phyloP scores from a whole-genome alignment of 2,113 vertebrate genomes.

The Phrynosoma blainvillii region DNA sequence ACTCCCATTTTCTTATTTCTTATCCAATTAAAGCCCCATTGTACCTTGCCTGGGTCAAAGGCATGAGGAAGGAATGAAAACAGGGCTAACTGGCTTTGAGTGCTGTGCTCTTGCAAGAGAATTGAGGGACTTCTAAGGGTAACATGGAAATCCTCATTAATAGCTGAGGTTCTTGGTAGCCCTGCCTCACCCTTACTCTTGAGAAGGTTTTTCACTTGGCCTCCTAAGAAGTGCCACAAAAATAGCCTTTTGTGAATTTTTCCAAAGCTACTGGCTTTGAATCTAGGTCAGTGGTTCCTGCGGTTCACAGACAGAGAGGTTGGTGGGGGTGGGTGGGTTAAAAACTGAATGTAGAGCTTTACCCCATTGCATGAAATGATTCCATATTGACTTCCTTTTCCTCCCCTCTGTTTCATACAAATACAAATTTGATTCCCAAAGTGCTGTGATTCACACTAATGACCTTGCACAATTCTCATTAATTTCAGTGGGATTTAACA shows the following conservation, averaged over 20 bases:
- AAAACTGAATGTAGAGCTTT: neutral
- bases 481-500: neutral
- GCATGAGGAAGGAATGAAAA: slow-evolving; percentile 34
- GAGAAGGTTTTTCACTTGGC: neutral
- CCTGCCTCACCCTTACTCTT: neutral
- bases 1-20: slow-evolving; percentile 43
- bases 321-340: neutral
- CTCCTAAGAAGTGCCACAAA: neutral
- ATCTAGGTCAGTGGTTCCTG: neutral
- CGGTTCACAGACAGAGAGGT: neutral
- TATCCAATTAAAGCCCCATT: neutral
- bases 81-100: neutral
- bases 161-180: neutral
- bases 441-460: neutral
- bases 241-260: slow-evolving; percentile 2
- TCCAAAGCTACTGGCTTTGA: neutral
- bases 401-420: slow-evolving; percentile 19
- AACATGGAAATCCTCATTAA: slow-evolving; percentile 45
- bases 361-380: slow-evolving; percentile 1
- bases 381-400: neutral
- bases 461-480: neutral
- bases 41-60: slow-evolving; percentile 19
- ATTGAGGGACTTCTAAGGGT: slow-evolving; percentile 16
- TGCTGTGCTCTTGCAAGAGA: slow-evolving; percentile 29
- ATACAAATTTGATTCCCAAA: neutral